Evolutionary conservation across 2,797 vertebrate genomes (phyloP).

Genomic region (Chrosomus eos): DNA sequence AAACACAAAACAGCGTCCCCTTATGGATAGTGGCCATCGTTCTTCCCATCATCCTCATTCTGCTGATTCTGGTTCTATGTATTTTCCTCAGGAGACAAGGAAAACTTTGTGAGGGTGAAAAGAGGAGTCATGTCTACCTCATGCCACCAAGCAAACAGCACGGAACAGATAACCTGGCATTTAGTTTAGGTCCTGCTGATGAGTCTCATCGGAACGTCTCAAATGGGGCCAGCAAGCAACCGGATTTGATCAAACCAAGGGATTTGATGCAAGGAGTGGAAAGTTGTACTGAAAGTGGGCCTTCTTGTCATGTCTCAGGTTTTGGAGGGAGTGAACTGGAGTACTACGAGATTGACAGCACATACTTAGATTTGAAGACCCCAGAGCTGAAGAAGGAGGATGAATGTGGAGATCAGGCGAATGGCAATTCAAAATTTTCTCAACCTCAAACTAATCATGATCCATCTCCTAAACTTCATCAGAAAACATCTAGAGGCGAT

Average conservation of each 20-base stretch:
- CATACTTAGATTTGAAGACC: constrained; percentile 65
- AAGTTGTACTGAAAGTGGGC: constrained; percentile 47
- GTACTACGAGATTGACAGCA: constrained; percentile 73
- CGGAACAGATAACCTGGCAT: constrained; percentile 66
- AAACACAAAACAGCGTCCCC: constrained; percentile 22
- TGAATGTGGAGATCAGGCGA: constrained; percentile 23
- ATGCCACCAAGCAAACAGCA: constrained; percentile 53
- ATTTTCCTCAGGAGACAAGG: constrained; percentile 55
- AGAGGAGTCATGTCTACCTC: constrained; percentile 36
- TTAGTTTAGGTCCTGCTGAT: constrained; percentile 60
- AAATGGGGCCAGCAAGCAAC: constrained; percentile 45
- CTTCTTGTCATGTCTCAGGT: constrained; percentile 37
- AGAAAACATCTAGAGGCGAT: neutral
- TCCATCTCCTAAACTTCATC: constrained; percentile 7
- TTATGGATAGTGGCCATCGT: constrained; percentile 73
- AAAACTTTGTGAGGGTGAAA: constrained; percentile 12
- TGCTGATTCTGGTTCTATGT: constrained; percentile 60
- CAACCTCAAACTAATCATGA: neutral
- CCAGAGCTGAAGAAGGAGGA: constrained; percentile 58
- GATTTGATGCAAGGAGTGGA: constrained; percentile 49
- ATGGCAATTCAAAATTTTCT: neutral
- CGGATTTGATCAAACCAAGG: constrained; percentile 51
- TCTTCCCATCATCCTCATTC: constrained; percentile 62
- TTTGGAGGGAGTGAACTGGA: constrained; percentile 66
- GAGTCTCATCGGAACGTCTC: constrained; percentile 20